Evolutionary conservation across 2,888 invertebrate species (phyloP), one percentile per base, ranked within the genome.

Genomic region (Agrotis clavis): DNA sequence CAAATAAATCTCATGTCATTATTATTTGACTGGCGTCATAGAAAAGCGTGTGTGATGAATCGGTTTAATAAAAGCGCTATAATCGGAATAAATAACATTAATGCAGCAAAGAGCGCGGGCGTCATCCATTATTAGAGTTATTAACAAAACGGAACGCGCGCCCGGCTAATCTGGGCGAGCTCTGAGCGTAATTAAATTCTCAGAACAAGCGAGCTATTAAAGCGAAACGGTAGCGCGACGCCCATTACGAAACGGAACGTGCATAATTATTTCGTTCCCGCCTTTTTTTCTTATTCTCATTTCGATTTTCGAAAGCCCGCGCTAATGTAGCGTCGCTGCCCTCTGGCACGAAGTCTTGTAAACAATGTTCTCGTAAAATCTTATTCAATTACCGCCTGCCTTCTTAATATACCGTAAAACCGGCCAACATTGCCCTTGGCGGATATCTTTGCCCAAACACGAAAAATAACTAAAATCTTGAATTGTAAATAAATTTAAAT

Each of bases 251-350:
- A 94, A 95, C 94, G 94, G 95, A 95, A 95, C 95, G 95, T 95
- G 94, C 92, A 96, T 96, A 96, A 96, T 96, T 96, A 96, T 96
- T 96, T 96, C 94, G 95, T 96, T 95, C 94, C 94, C 94, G 93
- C 93, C 92, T 93, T 95, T 94, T 94, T 94, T 93, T 93, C 90
- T 91, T 91, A 89, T 94, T 92, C 90, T 89, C 89, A 91, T 91
- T 94, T 94, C 92, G 93, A 94, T 93, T 94, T 95, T 94, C 92
- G 94, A 93, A 94, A 92, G 92, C 90, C 86, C 90, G 89, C 92
- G 92, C 94, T 96, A 96, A 96, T 95, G 94, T 90, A 89, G 88
- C 95, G 93, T 93, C 93, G 88, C 95, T 90, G 91, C 90, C 88
- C 89, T 86, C 86, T 86, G 91, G 95, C 96, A 96, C 96, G 96